Conservation (phyloP, 2,888 invertebrate genomes). For the Drosophila meridionalis region DNA sequence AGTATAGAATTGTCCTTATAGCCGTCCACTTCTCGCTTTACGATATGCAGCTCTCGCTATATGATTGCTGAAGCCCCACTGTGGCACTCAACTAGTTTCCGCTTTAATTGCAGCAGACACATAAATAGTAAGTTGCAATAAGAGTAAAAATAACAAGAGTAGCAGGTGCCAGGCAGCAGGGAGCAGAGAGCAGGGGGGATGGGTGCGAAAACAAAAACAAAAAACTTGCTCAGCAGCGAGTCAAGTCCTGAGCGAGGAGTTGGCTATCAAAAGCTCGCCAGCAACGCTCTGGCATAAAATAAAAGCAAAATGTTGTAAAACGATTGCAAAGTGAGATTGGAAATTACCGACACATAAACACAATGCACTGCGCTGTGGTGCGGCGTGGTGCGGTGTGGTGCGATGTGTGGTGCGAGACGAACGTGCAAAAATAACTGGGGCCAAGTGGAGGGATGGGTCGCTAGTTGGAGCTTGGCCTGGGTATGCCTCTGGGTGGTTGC, state of each 20-base stretch:
- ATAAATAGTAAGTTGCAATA: constrained; percentile 82
- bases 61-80: constrained; percentile 49
- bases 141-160: constrained; percentile 46
- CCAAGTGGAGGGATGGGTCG: constrained; percentile 40
- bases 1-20: neutral
- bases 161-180: constrained; percentile 12
- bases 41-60: constrained; percentile 2
- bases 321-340: constrained; percentile 83
- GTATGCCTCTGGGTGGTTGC: constrained; percentile 60
- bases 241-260: constrained; percentile 44
- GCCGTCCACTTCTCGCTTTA: too few species aligned
- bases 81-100: constrained; percentile 76
- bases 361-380: constrained; percentile 14
- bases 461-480: constrained; percentile 3
- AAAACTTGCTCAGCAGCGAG: constrained; percentile 38
- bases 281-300: constrained; percentile 75
- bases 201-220: constrained; percentile 18
- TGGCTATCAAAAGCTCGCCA: constrained; percentile 69
- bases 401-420: constrained; percentile 41
- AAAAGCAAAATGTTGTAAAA: constrained; percentile 81
- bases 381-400: constrained; percentile 14
- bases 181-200: constrained; percentile 6
- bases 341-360: constrained; percentile 81
- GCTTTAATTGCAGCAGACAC: constrained; percentile 83
- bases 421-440: constrained; percentile 75